Percentiles rank a stretch among this genome's conserved stretches.
Evolutionary conservation across 1,140 invertebrate species (phyloP).

Genomic region (Potamilus streckersoni): DNA sequence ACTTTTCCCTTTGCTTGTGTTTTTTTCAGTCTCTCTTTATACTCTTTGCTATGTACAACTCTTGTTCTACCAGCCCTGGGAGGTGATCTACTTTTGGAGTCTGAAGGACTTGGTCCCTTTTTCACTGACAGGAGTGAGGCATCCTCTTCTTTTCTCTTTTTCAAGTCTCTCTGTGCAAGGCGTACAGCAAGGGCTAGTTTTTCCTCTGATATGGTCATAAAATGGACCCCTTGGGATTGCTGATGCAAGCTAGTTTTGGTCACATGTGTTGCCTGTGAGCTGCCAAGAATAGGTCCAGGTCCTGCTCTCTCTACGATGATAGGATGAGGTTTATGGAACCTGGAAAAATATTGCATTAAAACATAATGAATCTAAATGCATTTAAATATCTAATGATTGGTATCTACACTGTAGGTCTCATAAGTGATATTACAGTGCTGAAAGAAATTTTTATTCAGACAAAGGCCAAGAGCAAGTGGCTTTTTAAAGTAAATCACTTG

Average conservation of each 20-base stretch:
- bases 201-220: conserved; percentile 10
- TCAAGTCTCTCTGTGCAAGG: conserved; percentile 24
- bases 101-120: no score
- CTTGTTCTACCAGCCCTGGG: conserved; percentile 12
- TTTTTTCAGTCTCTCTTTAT: conserved; percentile 13
- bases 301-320: conserved; percentile 30
- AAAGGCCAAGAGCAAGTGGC: no score
- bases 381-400: no score
- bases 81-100: not conserved
- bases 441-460: no score
- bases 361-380: no score
- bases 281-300: not conserved
- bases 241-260: not conserved
- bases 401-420: no score
- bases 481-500: no score
- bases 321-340: conserved; percentile 25
- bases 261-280: not conserved
- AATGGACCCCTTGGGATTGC: not conserved
- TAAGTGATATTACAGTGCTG: no score
- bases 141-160: conserved; percentile 9
- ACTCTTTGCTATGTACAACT: conserved; percentile 17
- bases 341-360: conserved; percentile 1
- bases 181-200: conserved; percentile 24
- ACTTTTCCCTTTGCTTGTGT: not conserved
- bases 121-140: no score